Base-by-base conservation (phyloP, 2,888 invertebrate genomes). In the Lottia gigantea region DNA sequence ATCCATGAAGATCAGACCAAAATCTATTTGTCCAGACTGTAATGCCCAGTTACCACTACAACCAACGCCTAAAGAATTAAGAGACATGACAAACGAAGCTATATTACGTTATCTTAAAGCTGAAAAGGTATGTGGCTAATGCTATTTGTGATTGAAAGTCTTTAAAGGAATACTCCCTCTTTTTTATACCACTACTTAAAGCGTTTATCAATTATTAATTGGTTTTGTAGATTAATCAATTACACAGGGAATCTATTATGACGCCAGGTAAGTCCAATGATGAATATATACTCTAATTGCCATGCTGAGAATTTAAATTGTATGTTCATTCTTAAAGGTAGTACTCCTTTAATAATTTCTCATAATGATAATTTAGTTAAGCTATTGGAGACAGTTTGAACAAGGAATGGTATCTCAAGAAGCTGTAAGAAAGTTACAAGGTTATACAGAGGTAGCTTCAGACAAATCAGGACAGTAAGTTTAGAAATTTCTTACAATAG, bases 361-460 rank as follows among this genome's bases (percentile, higher is more conserved):
- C 11, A 4, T 40, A 40, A 40, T 8, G 11, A 11, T 4, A 19
- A 67, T 61, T 31, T 45, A 87, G 85, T 85, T 87, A 67, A 92
- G 91, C 0, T 92, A 91, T 78, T 91, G 92, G 91, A 87, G 91
- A 0, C 92, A 92, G 81, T 92, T 91, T 76, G 92, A 92, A 77
- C 91, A 91, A 71, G 92, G 92, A 0, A 90, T 92, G 86, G 88
- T 92, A 72, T 91, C 91, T 66, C 90, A 91, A 72, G 91, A 91
- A 4, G 91, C 91, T 0, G 91, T 92, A 0, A 86, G 91, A 65
- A 86, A 90, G 0, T 83, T 92, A 15, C 90, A 91, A 6, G 91
- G 91, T 70, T 79, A 76, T 66, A 82, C 85, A 12, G 86, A 86
- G 46, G 74, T 74, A 8, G 83, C 83, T 14, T 73, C 81, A 4